These are phyloP conservation scores for Drosophila biarmipes DNA, from an alignment of 1,140 invertebrate species.

Conservation along the genomic window DNA sequence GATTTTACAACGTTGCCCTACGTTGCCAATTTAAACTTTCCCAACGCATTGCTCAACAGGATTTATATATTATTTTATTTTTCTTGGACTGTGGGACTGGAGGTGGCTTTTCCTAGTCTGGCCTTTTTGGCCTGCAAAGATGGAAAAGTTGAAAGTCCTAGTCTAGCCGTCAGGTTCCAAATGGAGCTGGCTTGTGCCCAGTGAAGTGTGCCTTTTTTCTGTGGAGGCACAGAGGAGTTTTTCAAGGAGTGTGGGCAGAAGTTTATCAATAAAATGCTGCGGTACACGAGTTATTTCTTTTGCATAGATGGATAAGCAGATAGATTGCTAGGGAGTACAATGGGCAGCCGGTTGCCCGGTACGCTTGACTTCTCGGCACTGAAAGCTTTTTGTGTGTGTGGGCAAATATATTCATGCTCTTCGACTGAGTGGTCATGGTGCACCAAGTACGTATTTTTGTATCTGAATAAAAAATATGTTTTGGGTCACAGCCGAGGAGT, in stretches of 20 bases:
- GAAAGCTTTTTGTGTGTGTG: conserved; percentile 44
- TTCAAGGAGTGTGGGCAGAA: conserved; percentile 43
- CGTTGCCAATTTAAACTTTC: background rate
- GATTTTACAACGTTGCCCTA: background rate
- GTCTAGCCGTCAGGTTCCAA: conserved; percentile 43
- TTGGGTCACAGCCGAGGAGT: conserved; percentile 15
- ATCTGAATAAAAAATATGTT: conserved; percentile 51
- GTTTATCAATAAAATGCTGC: conserved; percentile 81
- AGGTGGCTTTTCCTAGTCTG: conserved; percentile 19
- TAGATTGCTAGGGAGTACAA: conserved; percentile 44
- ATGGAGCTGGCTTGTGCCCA: conserved; percentile 57
- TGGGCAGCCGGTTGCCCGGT: conserved; percentile 14
- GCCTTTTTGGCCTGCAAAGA: conserved; percentile 26
- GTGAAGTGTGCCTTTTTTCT: conserved; percentile 52
- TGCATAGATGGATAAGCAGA: conserved; percentile 68
- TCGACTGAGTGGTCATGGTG: conserved; percentile 26
- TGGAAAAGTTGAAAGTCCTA: conserved; percentile 50
- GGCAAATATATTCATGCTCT: conserved; percentile 53
- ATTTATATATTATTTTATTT: conserved; percentile 32
- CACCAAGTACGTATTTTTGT: background rate
- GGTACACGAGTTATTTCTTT: conserved; percentile 80
- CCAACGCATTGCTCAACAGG: background rate
- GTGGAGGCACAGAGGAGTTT: background rate
- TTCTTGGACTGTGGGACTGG: conserved; percentile 27
- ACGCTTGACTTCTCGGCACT: conserved; percentile 65